phyloP scores from a whole-genome alignment of 2,113 vertebrate genomes.

The Pogona vitticeps region DNA sequence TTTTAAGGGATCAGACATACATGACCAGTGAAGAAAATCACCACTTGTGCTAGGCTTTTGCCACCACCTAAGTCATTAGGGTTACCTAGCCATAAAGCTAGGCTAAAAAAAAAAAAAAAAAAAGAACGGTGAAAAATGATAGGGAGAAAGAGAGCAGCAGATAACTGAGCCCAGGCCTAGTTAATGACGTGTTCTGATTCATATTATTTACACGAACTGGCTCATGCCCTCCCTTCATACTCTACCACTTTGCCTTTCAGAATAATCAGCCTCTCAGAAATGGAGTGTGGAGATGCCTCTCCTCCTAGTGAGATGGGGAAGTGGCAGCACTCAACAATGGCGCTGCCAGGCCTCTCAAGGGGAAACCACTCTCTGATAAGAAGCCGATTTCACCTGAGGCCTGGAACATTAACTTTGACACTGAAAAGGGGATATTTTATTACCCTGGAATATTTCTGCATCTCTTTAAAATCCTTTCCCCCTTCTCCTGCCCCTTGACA shows the following conservation, averaged over 20 bases:
- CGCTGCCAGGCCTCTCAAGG: slow-evolving; percentile 48
- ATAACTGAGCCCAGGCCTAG: not conserved
- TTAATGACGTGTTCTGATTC: not conserved
- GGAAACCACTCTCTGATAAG: slow-evolving; percentile 45
- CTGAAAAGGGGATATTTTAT: slow-evolving; percentile 67
- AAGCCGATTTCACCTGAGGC: slow-evolving; percentile 55
- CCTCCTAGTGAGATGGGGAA: not conserved
- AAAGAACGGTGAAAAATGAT: not conserved
- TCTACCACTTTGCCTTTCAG: not conserved
- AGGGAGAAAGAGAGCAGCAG: not conserved
- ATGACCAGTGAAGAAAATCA: not conserved
- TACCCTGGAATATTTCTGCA: slow-evolving; percentile 66
- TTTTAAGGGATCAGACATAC: not conserved
- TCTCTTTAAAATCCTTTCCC: slow-evolving; percentile 52
- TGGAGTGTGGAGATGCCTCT: not conserved
- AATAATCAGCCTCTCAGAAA: not conserved
- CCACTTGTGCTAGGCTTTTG: not conserved
- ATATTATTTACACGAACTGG: slow-evolving; percentile 13
- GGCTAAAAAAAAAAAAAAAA: not conserved
- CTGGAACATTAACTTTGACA: slow-evolving; percentile 68
- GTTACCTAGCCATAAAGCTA: not conserved
- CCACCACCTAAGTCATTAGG: not conserved
- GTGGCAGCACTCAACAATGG: slow-evolving; percentile 1
- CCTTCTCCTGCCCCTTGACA: slow-evolving; percentile 36
- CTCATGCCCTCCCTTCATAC: not conserved